Percentiles rank a stretch among this genome's conserved stretches.
Evolutionary conservation across 1,140 invertebrate species (phyloP).

Genomic region (Parapsyche elsis): DNA sequence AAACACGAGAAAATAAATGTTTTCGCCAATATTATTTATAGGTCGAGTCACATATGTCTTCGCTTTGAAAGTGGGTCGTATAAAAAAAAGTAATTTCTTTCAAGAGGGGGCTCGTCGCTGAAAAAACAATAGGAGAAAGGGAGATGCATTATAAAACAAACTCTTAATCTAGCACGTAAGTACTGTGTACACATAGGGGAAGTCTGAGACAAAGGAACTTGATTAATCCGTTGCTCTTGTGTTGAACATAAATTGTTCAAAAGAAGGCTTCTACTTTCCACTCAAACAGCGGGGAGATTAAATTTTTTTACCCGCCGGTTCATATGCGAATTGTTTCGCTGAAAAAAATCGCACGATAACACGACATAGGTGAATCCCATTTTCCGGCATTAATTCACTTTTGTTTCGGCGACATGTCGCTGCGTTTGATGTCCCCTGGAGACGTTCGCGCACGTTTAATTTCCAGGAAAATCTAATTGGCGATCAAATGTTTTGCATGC

Average conservation of each 20-base stretch:
- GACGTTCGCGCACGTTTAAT: neutral
- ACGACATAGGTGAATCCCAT: no score
- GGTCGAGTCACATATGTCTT: neutral
- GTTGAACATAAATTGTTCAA: neutral
- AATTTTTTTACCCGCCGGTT: no score
- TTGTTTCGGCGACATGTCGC: no score
- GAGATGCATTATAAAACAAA: constrained; percentile 18
- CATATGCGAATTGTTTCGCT: no score
- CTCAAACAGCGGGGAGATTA: no score
- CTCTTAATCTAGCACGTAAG: neutral
- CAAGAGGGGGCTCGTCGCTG: neutral
- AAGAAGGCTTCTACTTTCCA: neutral
- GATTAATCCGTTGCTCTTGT: neutral
- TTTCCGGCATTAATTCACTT: no score
- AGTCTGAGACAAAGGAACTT: constrained; percentile 1
- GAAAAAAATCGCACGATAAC: no score
- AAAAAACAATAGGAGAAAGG: neutral
- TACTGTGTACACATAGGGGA: neutral
- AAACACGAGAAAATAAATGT: no score
- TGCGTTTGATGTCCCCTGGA: no score
- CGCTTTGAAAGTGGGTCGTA: neutral
- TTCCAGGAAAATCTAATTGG: constrained; percentile 20
- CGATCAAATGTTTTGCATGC: constrained; percentile 9
- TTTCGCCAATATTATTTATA: neutral
- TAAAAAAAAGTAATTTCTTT: constrained; percentile 21